These are phyloP conservation scores for Acrossocheilus wenchowensis DNA, from an alignment of 2,797 vertebrate species.

Conservation along the genomic window DNA sequence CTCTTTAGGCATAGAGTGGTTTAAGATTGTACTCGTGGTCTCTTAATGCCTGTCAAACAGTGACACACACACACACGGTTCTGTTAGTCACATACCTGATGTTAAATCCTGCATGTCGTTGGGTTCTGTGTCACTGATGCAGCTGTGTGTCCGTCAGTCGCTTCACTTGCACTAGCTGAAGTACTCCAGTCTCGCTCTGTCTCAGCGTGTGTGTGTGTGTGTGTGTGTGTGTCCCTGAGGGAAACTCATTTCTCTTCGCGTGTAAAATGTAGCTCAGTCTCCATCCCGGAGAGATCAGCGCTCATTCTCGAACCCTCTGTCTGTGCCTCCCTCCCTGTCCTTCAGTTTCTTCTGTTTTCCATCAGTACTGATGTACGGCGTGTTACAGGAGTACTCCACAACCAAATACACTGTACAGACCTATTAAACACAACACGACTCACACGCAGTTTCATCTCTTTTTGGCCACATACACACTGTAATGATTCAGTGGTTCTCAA, in stretches of 20 bases:
- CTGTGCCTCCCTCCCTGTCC: background rate
- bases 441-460: background rate
- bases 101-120: conserved; percentile 37
- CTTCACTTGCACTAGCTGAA: background rate
- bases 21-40: background rate
- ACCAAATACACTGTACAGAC: background rate
- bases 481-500: background rate
- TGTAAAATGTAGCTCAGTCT: conserved; percentile 44
- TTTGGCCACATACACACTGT: background rate
- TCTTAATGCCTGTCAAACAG: background rate
- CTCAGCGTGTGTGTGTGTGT: background rate
- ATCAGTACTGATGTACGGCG: no score
- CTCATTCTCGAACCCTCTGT: background rate
- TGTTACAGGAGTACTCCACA: no score
- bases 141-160: background rate
- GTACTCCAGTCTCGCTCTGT: conserved; percentile 1
- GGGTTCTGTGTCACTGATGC: background rate
- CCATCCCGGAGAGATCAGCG: background rate
- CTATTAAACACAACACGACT: background rate
- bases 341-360: background rate
- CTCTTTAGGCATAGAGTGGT: background rate
- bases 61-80: background rate
- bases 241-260: conserved; percentile 38
- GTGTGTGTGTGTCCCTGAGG: conserved; percentile 39
- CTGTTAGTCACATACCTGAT: conserved; percentile 43